These are phyloP conservation scores for Macrobrachium rosenbergii DNA, from an alignment of 1,140 invertebrate species.

Conservation along the genomic window DNA sequence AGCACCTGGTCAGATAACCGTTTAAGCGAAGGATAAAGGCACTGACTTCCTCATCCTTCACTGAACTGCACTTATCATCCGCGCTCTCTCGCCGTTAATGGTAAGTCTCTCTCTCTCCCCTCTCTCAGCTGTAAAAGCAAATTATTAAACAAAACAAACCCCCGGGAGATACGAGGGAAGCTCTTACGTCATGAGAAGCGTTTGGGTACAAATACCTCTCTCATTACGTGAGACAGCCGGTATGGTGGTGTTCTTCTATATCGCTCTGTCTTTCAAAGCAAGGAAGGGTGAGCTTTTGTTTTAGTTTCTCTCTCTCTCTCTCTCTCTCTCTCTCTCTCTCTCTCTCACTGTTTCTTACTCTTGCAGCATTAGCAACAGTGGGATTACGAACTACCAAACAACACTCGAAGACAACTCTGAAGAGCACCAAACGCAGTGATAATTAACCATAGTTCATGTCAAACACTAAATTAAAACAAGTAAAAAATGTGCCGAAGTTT, in stretches of 20 bases:
- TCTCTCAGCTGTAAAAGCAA: neutral
- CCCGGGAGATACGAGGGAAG: neutral
- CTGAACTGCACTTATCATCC: neutral
- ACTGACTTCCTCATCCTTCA: neutral
- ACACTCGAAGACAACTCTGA: neutral
- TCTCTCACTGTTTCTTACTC: conserved; percentile 13
- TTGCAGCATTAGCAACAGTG: neutral
- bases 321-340: conserved; percentile 29
- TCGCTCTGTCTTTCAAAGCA: neutral
- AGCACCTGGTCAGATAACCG: too few relatives aligned
- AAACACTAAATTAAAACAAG: too few relatives aligned
- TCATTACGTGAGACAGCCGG: neutral
- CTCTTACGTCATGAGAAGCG: neutral
- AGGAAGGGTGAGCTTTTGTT: neutral
- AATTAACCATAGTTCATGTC: neutral
- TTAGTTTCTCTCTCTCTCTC: conserved; percentile 1
- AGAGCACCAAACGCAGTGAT: neutral
- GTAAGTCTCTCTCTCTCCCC: conserved; percentile 21
- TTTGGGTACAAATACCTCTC: neutral
- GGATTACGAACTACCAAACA: neutral
- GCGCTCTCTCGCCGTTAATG: neutral
- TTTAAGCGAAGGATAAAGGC: too few relatives aligned
- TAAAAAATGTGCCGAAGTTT: too few relatives aligned
- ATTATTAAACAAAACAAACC: neutral
- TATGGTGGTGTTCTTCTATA: neutral